Evolutionary conservation across 2,113 vertebrate species (phyloP), one percentile per base, ranked within the genome.

Genomic region (Phycodurus eques): DNA sequence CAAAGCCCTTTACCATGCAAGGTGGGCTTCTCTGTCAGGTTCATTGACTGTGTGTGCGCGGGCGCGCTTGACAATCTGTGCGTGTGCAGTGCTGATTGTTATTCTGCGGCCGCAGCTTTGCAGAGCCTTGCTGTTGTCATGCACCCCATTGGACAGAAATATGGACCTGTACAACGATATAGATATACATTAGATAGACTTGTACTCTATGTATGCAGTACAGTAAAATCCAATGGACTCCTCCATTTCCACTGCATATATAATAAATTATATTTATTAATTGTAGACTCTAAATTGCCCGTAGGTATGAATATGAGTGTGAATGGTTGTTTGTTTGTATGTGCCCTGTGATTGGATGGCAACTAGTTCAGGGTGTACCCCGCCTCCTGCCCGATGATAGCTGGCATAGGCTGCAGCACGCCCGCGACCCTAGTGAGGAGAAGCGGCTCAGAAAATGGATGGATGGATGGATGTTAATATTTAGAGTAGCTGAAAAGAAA

Each of bases 1-100:
- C 51, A 62, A 70, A 77, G 51, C 35, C 57, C 61, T 62, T 68
- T 47, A 49, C 74, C 7, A 8, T 62, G 71, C 12, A 70, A 42
- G 53, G 22, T 61, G 69, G 69, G 79, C 73, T 63, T 80, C 75
- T 74, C 67, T 75, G 72, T 83, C 80, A 77, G 73, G 10, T 82
- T 81, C 83, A 88, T 77, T 88, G 80, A 85, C 85, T 86, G 72
- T 67, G 81, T 82, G 77, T 78, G 74, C 79, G 79, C 76, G 79
- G 78, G 79, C 79, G 77, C 77, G 79, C 4, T 22, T 59, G 56
- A 33, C 13, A 33, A 14, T 17, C 27, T 8, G 13, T 22, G 63
- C 43, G n/a, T 7, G 42, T 46, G 43, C 22, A 22, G 85, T 82
- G 72, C 71, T 85, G 81, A 81, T 85, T 87, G 77, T 73, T 80